Evolutionary conservation across 2,888 invertebrate species (phyloP), one percentile per base, ranked within the genome.

Genomic region (Ichneumoninae sp.): DNA sequence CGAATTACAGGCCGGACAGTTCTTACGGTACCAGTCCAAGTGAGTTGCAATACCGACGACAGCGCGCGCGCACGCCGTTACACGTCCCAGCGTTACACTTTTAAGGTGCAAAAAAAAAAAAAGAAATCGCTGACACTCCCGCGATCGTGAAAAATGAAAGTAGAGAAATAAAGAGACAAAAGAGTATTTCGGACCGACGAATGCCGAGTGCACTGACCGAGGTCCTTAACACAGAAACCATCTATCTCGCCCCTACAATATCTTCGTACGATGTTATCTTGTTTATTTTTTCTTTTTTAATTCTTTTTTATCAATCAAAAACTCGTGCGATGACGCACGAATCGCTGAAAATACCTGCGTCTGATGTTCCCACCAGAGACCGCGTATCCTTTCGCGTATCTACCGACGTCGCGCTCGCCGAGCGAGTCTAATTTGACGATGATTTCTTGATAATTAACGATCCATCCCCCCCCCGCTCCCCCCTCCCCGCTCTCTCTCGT

Each of bases 11-110:
- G 40, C 89, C 90, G 36, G 90, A 92, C 30, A 88, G 80, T 19
- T 85, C 88, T 33, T 88, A 90, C 47, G 89, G 89, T 80, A 88
- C 92, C 16, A 90, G 87, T 78, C 92, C 90, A 75, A 92, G 93
- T 93, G 82, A 91, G 92, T 90, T 50, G 40, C 33, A 40, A 19
- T 47, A 63, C 71, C 40, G 54, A 44, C 60, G 52, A 57, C 33
- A 69, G 26, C 13, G 22, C 57, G 22, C 52, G 36, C 19, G 52
- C 54, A 40, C 40, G 7, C 19, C 13, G 10, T 26, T 63, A 30
- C n/a, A 13, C 30, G 26, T 57, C 10, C 10, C 19, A 54, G n/a
- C 10, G 16, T n/a, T 16, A 26, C 30, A 7, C 63, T 16, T 63
- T 16, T 3, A 47, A 47, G n/a, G 63, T 63, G n/a, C 30, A 63